Evolutionary conservation across 2,113 vertebrate species (phyloP), one percentile per base, ranked within the genome.

Genomic region (Parus major): DNA sequence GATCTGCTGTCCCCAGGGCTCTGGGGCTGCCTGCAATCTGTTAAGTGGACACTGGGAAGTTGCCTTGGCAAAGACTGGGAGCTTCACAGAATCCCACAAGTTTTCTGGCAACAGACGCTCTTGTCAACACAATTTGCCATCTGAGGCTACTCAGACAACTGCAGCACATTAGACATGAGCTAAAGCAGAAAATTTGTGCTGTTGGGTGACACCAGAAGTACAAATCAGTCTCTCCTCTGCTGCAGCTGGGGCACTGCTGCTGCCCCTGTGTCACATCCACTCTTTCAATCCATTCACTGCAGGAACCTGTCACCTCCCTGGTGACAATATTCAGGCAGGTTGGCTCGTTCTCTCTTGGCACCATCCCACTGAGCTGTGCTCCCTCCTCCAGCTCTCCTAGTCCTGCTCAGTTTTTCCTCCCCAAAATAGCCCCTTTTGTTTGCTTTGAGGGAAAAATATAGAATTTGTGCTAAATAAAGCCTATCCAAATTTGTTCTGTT

Each of bases 401-500:
- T 57, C 64, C 56, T 77, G 12, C 35, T 88, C 68, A 80, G 56
- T 41, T 75, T 66, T 82, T 2, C 42, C 12, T 79, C 39, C 79
- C 64, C 33, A 64, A 66, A 90, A 92, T 66, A 94, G 9, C 55
- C 66, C 49, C 50, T 66, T 88, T 78, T 70, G 35, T 90, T 88
- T 59, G 21, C 52, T 84, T 27, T 25, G 61, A 68, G 63, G 64
- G 76, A 49, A 95, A 96, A 93, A 93, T 61, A 96, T 12, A 88
- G 41, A 47, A 50, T 68, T 60, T 64, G 56, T 85, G 70, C 87
- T 95, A 95, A 93, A 93, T 75, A 92, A 93, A 93, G 49, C 25
- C 29, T 52, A 41, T 65, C 79, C 72, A 84, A 68, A 95, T 82
- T 46, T 65, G 72, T 84, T 66, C 88, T 93, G 60, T 90, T 96